A percentile compares a stretch with the other conserved stretches of the same genome.
Conservation (phyloP, 2,888 invertebrate genomes). For the Automeris io region DNA sequence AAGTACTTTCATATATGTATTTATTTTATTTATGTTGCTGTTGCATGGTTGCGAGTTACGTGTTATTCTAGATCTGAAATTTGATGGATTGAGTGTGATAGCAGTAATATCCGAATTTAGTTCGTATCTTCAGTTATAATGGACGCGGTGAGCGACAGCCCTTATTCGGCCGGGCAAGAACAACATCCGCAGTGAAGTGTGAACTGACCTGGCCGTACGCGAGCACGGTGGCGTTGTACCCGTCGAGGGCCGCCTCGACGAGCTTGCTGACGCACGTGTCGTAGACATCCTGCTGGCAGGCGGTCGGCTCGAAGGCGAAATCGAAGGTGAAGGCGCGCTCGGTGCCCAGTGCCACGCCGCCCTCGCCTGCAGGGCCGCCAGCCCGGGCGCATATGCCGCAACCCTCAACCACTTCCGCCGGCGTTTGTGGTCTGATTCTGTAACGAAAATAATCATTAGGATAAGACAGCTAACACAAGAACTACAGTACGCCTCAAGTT, state of each 20-base stretch:
- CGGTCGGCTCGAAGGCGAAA: slow-evolving; percentile 91
- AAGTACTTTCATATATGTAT: too few species aligned
- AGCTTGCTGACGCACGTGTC: slow-evolving; percentile 88
- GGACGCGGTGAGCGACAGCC: too few species aligned
- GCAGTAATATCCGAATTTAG: too few species aligned
- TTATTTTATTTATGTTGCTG: too few species aligned
- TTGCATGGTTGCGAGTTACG: too few species aligned
- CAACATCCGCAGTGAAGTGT: too few species aligned
- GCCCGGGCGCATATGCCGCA: slow-evolving; percentile 95
- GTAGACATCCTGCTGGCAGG: slow-evolving; percentile 87
- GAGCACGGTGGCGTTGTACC: slow-evolving; percentile 98
- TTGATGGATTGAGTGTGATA: too few species aligned
- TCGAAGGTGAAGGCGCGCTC: slow-evolving; percentile 98
- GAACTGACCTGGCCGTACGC: slow-evolving; percentile 93
- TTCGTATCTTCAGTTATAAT: too few species aligned
- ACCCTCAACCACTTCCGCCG: slow-evolving; percentile 95
- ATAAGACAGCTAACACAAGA: neutral
- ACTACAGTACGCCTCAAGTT: too few species aligned
- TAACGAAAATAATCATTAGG: slow-evolving; percentile 1
- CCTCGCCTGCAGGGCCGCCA: slow-evolving; percentile 91
- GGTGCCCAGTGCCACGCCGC: slow-evolving; percentile 93
- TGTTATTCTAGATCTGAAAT: too few species aligned
- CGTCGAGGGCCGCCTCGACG: slow-evolving; percentile 94
- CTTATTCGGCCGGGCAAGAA: too few species aligned
- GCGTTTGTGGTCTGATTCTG: slow-evolving; percentile 96